Conservation (phyloP, 2,113 vertebrate genomes). For the Condylura cristata region DNA sequence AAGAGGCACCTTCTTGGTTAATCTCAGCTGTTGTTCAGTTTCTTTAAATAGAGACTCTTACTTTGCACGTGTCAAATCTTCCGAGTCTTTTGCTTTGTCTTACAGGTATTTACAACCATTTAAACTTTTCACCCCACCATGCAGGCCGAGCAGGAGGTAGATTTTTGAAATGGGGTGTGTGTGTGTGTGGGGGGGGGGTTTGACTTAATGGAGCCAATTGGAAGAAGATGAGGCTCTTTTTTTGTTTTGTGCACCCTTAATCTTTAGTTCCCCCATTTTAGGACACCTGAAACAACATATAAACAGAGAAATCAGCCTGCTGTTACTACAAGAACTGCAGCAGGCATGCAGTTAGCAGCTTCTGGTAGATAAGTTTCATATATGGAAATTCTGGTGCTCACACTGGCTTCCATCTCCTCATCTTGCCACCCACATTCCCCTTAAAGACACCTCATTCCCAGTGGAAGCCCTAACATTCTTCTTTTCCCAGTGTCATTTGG, state of each 20-base stretch:
- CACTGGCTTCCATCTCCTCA: not conserved
- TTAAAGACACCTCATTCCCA: not conserved
- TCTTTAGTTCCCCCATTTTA: not conserved
- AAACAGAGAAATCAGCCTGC: not conserved
- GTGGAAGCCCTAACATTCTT: not conserved
- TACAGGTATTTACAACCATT: slow-evolving; percentile 65
- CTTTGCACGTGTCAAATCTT: slow-evolving; percentile 49
- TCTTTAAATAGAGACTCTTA: slow-evolving; percentile 64
- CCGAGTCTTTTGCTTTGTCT: slow-evolving; percentile 37
- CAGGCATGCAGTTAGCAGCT: not conserved
- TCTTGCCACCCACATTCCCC: fast-evolving
- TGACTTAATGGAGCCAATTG: not conserved
- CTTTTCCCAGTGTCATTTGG: not conserved
- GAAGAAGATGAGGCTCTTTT: not conserved
- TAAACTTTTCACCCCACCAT: slow-evolving; percentile 69
- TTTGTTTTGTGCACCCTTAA: not conserved
- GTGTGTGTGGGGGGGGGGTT: too few relatives aligned
- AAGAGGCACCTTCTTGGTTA: slow-evolving; percentile 44
- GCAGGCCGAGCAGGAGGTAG: not conserved
- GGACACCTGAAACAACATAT: not conserved
- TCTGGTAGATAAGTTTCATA: not conserved
- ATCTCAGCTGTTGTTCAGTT: slow-evolving; percentile 48
- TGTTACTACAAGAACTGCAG: not conserved
- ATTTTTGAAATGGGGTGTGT: not conserved
- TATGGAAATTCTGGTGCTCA: not conserved